These are phyloP conservation scores for Ormyrus nitidulus DNA, from an alignment of 2,888 invertebrate species.

Conservation along the genomic window DNA sequence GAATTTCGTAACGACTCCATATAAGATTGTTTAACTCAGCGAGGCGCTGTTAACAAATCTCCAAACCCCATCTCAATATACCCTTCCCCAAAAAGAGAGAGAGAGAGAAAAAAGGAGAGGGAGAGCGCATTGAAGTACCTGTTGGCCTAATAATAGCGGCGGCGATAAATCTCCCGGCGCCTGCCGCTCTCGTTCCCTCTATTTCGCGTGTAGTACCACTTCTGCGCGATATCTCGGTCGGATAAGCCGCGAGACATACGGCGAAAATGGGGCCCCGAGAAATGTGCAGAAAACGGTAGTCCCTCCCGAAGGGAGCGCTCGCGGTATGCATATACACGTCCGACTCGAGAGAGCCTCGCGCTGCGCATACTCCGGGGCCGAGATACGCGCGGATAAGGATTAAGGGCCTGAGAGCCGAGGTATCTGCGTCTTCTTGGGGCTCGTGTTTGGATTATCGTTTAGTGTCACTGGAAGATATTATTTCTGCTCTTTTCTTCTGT, in stretches of 20 bases:
- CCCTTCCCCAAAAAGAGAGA: not conserved
- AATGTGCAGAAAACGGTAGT: constrained; percentile 12
- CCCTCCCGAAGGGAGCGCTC: constrained; percentile 12
- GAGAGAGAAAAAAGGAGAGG: not conserved
- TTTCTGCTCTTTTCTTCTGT: too few relatives aligned
- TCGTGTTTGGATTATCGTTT: too few relatives aligned
- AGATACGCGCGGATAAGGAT: constrained; percentile 72
- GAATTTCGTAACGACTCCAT: too few relatives aligned
- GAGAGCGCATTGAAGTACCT: constrained; percentile 21
- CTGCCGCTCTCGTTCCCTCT: constrained; percentile 2
- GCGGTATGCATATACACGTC: constrained; percentile 63
- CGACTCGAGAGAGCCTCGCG: constrained; percentile 61
- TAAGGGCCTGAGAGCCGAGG: constrained; percentile 60
- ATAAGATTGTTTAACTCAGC: too few relatives aligned
- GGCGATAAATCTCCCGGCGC: constrained; percentile 32
- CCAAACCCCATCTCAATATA: too few relatives aligned
- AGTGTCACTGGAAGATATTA: too few relatives aligned
- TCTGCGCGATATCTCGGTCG: constrained; percentile 24
- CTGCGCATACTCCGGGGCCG: constrained; percentile 63
- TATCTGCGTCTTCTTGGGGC: too few relatives aligned
- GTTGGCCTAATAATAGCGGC: constrained; percentile 42
- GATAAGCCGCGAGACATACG: constrained; percentile 14
- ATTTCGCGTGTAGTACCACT: not conserved
- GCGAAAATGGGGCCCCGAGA: not conserved
- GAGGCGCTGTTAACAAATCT: too few relatives aligned